Base-by-base conservation (phyloP, 1,140 invertebrate species). In the Trichoplusia ni region DNA sequence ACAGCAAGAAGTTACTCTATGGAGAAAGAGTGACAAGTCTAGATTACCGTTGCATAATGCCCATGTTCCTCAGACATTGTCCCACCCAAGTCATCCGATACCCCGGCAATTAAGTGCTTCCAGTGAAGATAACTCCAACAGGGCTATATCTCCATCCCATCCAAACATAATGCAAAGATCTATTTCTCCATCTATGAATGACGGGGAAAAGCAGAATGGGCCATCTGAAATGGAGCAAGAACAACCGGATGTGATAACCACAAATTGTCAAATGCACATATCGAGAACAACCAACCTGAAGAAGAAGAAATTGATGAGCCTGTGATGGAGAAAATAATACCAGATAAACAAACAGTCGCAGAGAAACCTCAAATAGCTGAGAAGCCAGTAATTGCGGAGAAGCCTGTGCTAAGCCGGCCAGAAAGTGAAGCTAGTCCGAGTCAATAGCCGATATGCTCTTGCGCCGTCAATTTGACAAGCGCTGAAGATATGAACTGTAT, bases 1-100 rank as follows among this genome's bases (percentile, higher is more conserved):
- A 91, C 99, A 99, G 90, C 99, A 99, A 92, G 98, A 98, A 92
- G 98, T 98, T 33, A 97, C 96, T 19, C 86, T 98, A 38, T 98
- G 97, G 97, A 93, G 97, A 73, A 98, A 98, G 91, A 90, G 88
- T 82, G 90, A 91, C 62, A 89, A 90, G 33, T 87, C 84, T 19
- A 78, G 88, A 60, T 67, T 90, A 49, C 81, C 85, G 8, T 70
- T 88, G 49, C 84, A 89, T 63, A 88, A 89, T 70, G 81, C 85
- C 4, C 88, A 90, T 25, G 76, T 77, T 54, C 86, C 86, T 16
- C 84, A 88, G 60, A 85, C 76, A 13, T 53, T 86, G 25, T 75
- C 79, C 1, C 77, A 83, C 51, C 71, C 75, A 19, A 65, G 54
- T 19, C 51, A 74, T 33, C 47, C 67, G 13, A 76, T 75, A 7